Conservation (phyloP, 2,888 invertebrate genomes). For the Opisthograptis luteolata region DNA sequence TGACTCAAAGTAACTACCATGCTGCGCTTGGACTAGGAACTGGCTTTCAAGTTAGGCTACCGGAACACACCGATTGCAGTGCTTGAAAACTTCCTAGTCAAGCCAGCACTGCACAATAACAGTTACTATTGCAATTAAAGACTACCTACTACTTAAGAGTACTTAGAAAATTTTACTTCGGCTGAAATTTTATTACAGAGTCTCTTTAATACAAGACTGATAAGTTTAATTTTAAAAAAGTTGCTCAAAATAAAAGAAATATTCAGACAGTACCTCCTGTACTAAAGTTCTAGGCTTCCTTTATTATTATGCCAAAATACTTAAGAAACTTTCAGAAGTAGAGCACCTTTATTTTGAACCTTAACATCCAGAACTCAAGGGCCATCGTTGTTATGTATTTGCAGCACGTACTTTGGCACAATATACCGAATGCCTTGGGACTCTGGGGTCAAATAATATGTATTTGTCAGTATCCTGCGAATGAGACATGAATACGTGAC, state of each 20-base stretch:
- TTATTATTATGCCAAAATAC: conserved; percentile 6
- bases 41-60: too few relatives aligned
- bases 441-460: conserved; percentile 36
- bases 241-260: not conserved
- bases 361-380: conserved; percentile 1
- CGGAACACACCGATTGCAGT: too few relatives aligned
- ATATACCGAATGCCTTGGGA: conserved; percentile 28
- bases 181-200: too few relatives aligned
- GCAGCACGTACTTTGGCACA: conserved; percentile 14
- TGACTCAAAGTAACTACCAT: too few relatives aligned
- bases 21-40: too few relatives aligned
- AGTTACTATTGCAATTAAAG: too few relatives aligned
- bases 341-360: conserved; percentile 1
- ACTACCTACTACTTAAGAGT: too few relatives aligned
- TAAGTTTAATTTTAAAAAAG: not conserved
- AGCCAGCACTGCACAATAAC: too few relatives aligned
- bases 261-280: conserved; percentile 1
- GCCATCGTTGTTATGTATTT: conserved; percentile 4
- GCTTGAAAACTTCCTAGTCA: too few relatives aligned
- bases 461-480: conserved; percentile 39
- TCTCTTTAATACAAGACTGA: not conserved
- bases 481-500: conserved; percentile 19
- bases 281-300: conserved; percentile 2
- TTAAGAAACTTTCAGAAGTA: not conserved
- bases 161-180: too few relatives aligned